Evolutionary conservation across 2,888 invertebrate genomes (phyloP).

Genomic region (Sinopyrophorus schimmeli): DNA sequence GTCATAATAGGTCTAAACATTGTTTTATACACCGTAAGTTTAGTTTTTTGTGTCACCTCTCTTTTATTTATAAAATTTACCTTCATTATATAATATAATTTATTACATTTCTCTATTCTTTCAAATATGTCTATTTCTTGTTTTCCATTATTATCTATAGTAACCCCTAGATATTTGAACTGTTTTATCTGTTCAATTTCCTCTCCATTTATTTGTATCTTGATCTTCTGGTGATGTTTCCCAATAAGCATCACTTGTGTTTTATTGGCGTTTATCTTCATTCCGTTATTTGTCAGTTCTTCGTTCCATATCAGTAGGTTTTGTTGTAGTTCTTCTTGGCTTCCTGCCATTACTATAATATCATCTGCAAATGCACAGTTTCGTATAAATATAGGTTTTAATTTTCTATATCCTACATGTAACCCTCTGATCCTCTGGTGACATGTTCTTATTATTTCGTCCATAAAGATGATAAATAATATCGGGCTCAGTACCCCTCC

Average conservation of each 20-base stretch:
- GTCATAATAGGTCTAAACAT: neutral
- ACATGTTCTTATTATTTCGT: conserved; percentile 10
- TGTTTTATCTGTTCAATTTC: conserved; percentile 7
- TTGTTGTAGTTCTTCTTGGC: conserved; percentile 5
- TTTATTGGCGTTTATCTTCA: conserved; percentile 10
- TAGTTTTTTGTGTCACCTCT: conserved; percentile 1
- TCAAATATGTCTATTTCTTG: conserved; percentile 1
- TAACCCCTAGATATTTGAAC: conserved; percentile 10
- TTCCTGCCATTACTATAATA: conserved; percentile 13
- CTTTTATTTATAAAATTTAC: conserved; percentile 11
- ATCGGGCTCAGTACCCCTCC: conserved; percentile 17
- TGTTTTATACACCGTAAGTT: conserved; percentile 7
- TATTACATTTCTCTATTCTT: conserved; percentile 7
- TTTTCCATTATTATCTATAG: conserved; percentile 5
- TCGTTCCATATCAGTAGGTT: neutral
- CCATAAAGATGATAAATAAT: conserved; percentile 18
- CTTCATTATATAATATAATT: conserved; percentile 7
- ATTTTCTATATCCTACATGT: conserved; percentile 12
- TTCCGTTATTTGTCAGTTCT: conserved; percentile 6
- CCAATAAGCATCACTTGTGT: conserved; percentile 10
- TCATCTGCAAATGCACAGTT: conserved; percentile 18
- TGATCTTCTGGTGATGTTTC: too few relatives aligned
- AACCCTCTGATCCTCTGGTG: conserved; percentile 6
- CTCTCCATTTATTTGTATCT: conserved; percentile 10
- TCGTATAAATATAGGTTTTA: conserved; percentile 8